Conservation (phyloP, 1,140 invertebrate genomes). For the Daktulosphaira vitifoliae region DNA sequence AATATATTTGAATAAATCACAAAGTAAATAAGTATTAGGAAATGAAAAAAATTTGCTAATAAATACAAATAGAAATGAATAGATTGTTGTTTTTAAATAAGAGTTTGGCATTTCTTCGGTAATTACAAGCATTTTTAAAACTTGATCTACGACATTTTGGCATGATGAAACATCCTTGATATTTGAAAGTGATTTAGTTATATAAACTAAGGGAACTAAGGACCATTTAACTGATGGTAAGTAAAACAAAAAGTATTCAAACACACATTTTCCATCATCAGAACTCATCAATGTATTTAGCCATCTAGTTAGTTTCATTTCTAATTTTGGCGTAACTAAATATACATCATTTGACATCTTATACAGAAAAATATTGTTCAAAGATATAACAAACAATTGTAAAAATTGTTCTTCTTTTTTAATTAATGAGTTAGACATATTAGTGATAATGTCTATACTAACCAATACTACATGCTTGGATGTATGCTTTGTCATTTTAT, state of each 20-base stretch:
- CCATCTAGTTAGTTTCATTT: constrained; percentile 9
- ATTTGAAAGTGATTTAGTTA: constrained; percentile 11
- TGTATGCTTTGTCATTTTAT: constrained; percentile 18
- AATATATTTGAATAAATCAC: constrained; percentile 20
- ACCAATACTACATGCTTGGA: constrained; percentile 14
- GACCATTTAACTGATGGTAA: constrained; percentile 11
- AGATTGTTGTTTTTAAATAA: not conserved
- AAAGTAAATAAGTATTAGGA: not conserved
- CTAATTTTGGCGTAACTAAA: not conserved
- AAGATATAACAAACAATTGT: constrained; percentile 6
- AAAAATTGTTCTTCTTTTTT: not conserved
- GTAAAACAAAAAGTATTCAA: not conserved
- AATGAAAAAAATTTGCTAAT: not conserved
- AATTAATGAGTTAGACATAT: not conserved
- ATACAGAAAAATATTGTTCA: constrained; percentile 8
- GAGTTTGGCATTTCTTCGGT: constrained; percentile 3
- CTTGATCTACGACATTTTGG: not conserved
- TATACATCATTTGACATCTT: constrained; percentile 13
- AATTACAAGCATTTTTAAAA: not conserved
- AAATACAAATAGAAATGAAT: constrained; percentile 18
- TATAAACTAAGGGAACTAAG: constrained; percentile 11
- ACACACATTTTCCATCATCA: not conserved
- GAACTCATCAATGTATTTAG: constrained; percentile 1
- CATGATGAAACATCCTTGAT: not conserved
- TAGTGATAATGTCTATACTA: constrained; percentile 21